These are phyloP conservation scores for Oligia latruncula DNA, from an alignment of 2,888 invertebrate species.

Conservation along the genomic window DNA sequence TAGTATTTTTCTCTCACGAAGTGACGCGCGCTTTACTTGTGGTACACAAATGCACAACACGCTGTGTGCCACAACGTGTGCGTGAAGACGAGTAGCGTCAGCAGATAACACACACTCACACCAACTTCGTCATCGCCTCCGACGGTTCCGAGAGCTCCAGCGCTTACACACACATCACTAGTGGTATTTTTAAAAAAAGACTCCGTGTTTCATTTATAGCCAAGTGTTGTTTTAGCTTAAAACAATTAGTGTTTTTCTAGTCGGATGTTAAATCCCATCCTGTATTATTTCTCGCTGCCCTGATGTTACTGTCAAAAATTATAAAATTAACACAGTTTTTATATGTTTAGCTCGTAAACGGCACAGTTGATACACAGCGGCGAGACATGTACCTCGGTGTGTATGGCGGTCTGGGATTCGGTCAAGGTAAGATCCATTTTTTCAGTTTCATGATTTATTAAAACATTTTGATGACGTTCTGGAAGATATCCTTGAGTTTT, in stretches of 20 bases:
- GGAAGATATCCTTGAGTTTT: neutral
- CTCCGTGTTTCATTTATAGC: neutral
- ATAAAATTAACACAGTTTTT: neutral
- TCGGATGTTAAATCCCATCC: neutral
- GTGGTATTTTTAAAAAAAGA: neutral
- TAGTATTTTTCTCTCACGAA: neutral
- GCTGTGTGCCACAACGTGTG: neutral
- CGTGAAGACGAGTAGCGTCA: neutral
- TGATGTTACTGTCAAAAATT: neutral
- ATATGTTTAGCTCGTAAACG: constrained; percentile 81
- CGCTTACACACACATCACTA: neutral
- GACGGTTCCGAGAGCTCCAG: neutral
- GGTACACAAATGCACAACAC: neutral
- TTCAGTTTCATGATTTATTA: neutral
- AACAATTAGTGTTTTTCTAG: neutral
- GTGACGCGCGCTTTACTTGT: neutral
- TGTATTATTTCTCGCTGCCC: neutral
- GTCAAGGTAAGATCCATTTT: constrained; percentile 92
- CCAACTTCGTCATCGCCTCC: neutral
- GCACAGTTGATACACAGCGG: constrained; percentile 89
- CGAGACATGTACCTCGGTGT: constrained; percentile 96
- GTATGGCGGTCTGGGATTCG: constrained; percentile 96
- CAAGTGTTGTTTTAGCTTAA: neutral
- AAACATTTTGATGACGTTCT: neutral
- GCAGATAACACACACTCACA: neutral